Evolutionary conservation across 1,140 invertebrate genomes (phyloP).

Genomic region (Leptinotarsa lineolata): DNA sequence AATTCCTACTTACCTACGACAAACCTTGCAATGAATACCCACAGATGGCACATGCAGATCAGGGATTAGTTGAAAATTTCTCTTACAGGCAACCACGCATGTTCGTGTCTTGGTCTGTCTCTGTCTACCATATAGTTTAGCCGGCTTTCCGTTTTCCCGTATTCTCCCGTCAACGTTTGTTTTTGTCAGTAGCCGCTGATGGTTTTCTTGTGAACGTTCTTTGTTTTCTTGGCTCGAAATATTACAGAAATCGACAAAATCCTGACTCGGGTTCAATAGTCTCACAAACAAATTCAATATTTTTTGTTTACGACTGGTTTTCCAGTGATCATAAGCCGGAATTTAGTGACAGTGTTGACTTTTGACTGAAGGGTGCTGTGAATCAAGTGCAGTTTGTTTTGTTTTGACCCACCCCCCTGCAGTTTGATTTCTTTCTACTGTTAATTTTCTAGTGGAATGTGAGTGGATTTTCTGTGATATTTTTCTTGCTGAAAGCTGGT

Average conservation of each 20-base stretch:
- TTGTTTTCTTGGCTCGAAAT: slow-evolving; percentile 9
- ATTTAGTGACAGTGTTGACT: slow-evolving; percentile 5
- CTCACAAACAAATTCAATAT: not conserved
- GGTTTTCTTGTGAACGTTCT: not conserved
- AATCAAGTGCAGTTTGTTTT: slow-evolving; percentile 10
- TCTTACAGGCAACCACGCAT: not conserved
- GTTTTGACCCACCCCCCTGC: slow-evolving; percentile 17
- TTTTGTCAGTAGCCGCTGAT: slow-evolving; percentile 19
- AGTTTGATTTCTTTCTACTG: not conserved
- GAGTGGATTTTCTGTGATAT: slow-evolving; percentile 2
- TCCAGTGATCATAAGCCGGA: not conserved
- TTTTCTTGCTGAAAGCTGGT: not conserved
- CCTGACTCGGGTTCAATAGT: not conserved
- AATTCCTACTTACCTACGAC: not conserved
- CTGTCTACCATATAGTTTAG: not conserved
- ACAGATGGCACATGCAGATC: not conserved
- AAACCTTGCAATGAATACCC: not conserved
- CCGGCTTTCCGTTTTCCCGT: not conserved
- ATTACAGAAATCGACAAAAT: slow-evolving; percentile 16
- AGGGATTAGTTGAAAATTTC: not conserved
- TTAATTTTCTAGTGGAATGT: not conserved
- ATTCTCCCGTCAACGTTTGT: slow-evolving; percentile 13
- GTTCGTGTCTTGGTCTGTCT: not conserved
- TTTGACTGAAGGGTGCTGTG: not conserved
- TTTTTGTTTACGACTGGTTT: not conserved